Base-by-base conservation (phyloP, 2,888 invertebrate genomes). In the Oegoconia quadripuncta region DNA sequence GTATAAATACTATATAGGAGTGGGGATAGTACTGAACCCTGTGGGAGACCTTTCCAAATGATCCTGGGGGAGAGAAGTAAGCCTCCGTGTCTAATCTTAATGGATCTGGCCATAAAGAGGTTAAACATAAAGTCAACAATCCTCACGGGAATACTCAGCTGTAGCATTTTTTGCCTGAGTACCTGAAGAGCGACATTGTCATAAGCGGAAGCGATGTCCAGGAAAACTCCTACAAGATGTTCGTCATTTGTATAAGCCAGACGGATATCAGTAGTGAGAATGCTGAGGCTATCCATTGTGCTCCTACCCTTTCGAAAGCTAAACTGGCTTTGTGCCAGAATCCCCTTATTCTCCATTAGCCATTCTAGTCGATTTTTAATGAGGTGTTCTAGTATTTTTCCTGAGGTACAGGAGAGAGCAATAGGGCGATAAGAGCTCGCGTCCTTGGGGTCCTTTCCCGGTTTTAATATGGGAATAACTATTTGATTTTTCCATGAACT, bases 21-120 rank as follows among this genome's bases (percentile, higher is more conserved):
- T 8, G 50, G 50, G 12, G 45, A 44, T 5, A 48, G 37, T 3
- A 52, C 52, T 13, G 47, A 51, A 3, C 49, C 50, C 20, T 49
- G 46, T 4, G 46, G 53, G 4, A 48, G 34, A 5, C 50, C 53
- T 15, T 46, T 45, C 42, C 43, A 51, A 3, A 48, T 17, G 6
- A 12, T 2, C 31, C 44, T 41, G 5, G 34, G 20, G 2, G 44
- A 39, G 7, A 30, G 9, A 14, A 11, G 5, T 3, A 1, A 15
- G 15, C 17, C 14, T 3, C 18, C 15, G 11, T 8, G n/a, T 17
- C n/a, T 11, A 12, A 41, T 29, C 3, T 4, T 3, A 8, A 45
- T 34, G 11, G 28, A 13, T 9, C 32, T 26, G n/a, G 7, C 32
- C 26, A 32, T 20, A 1, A 38, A 4, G 3, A 37, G 8, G 16